A percentile compares a stretch with the other conserved stretches of the same genome.
Conservation (phyloP, 64 coral and sea anemone species). For the Pocillopora damicornis region DNA sequence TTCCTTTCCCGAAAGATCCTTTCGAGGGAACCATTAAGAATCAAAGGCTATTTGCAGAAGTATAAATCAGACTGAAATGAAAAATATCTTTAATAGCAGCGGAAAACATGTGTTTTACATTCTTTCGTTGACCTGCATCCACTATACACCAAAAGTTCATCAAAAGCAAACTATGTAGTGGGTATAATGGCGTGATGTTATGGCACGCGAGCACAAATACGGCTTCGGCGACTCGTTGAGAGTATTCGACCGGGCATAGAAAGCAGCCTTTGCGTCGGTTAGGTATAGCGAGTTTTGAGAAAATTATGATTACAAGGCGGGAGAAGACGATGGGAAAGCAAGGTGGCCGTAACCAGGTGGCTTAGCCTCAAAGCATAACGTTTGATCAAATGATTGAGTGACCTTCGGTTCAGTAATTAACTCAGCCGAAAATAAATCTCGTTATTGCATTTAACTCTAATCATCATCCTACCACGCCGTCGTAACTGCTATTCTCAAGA, state of each 20-base stretch:
- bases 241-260: conserved; percentile 10
- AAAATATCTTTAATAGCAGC: background rate
- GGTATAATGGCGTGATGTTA: background rate
- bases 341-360: conserved; percentile 6
- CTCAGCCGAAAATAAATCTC: conserved; percentile 1
- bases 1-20: conserved; percentile 1
- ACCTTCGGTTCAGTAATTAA: conserved; percentile 12
- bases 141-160: background rate
- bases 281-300: background rate
- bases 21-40: background rate
- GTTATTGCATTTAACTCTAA: background rate
- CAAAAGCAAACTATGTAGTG: conserved; percentile 4
- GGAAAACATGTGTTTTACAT: background rate
- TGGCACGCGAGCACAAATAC: conserved; percentile 25
- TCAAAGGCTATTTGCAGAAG: background rate
- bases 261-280: background rate
- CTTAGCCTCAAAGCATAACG: background rate
- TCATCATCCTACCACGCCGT: background rate
- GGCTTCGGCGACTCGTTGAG: background rate
- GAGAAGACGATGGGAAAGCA: background rate
- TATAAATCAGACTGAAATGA: background rate
- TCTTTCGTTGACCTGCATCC: background rate
- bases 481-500: background rate
- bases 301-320: background rate
- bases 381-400: conserved; percentile 3